A percentile compares a stretch with the other conserved stretches of the same genome.
These are phyloP conservation scores for Diplazon laetatorius DNA, from an alignment of 2,888 invertebrate genomes.

Conservation along the genomic window DNA sequence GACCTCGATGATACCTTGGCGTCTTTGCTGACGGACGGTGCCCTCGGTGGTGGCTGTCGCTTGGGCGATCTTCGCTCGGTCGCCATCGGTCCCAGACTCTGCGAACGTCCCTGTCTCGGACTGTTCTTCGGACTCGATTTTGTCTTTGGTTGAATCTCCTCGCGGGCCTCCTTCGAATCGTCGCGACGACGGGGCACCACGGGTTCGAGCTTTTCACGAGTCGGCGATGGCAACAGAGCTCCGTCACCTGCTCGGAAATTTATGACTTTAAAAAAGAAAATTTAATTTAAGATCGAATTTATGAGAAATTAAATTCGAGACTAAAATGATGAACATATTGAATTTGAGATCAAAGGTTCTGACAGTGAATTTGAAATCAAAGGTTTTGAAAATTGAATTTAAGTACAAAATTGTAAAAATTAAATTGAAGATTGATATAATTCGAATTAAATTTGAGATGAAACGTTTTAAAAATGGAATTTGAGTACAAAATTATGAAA, in stretches of 20 bases:
- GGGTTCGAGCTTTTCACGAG: conserved; percentile 89
- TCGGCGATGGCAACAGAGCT: conserved; percentile 87
- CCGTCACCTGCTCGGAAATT: conserved; percentile 85
- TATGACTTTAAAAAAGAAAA: too few relatives aligned
- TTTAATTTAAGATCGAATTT: too few relatives aligned
- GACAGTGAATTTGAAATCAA: too few relatives aligned
- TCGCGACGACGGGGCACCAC: conserved; percentile 85
- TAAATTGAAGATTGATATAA: too few relatives aligned
- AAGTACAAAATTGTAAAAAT: too few relatives aligned
- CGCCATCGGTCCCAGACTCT: conserved; percentile 87
- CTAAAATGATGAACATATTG: too few relatives aligned
- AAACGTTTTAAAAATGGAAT: too few relatives aligned
- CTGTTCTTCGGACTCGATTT: conserved; percentile 86
- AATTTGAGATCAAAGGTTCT: too few relatives aligned
- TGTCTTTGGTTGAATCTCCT: conserved; percentile 78
- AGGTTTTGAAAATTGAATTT: too few relatives aligned
- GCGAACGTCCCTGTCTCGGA: conserved; percentile 86
- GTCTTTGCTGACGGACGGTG: conserved; percentile 79
- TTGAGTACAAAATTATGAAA: too few relatives aligned
- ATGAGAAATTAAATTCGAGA: too few relatives aligned
- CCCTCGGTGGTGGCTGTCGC: conserved; percentile 86
- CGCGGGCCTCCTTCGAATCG: conserved; percentile 82
- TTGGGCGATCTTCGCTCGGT: conserved; percentile 90
- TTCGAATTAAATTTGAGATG: too few relatives aligned
- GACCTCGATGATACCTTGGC: conserved; percentile 73